Percentiles rank a stretch among this genome's conserved stretches.
phyloP scores from a whole-genome alignment of 2,888 invertebrate species.

The Melanostoma scalare region DNA sequence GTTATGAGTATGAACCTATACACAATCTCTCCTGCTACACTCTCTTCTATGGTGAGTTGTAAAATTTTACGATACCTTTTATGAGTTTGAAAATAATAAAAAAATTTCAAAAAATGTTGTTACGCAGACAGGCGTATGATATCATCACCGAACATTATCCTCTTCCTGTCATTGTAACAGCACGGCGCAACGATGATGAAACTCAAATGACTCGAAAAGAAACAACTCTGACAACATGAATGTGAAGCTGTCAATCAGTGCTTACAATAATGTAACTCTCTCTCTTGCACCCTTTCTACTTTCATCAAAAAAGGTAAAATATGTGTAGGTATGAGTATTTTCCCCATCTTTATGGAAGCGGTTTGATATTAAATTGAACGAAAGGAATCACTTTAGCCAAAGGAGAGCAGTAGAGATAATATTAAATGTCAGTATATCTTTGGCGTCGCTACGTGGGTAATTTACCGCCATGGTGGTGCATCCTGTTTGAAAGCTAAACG shows the following conservation, averaged over 20 bases:
- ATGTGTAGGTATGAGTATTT: not conserved
- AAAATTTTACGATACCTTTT: slow-evolving; percentile 66
- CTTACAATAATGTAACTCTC: slow-evolving; percentile 29
- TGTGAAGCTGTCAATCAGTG: slow-evolving; percentile 61
- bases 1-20: no score
- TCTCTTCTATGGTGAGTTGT: slow-evolving; percentile 47
- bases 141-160: slow-evolving; percentile 42
- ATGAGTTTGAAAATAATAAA: slow-evolving; percentile 50
- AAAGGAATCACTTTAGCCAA: slow-evolving; percentile 42
- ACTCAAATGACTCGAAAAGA: slow-evolving; percentile 49
- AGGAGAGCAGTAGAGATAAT: slow-evolving; percentile 25
- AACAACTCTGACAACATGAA: slow-evolving; percentile 31
- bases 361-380: slow-evolving; percentile 64
- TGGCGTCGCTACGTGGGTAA: slow-evolving; percentile 38
- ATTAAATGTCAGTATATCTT: slow-evolving; percentile 54
- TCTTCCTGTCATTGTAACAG: slow-evolving; percentile 36
- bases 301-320: no score
- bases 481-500: slow-evolving; percentile 36
- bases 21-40: no score
- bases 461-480: slow-evolving; percentile 45
- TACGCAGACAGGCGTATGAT: slow-evolving; percentile 26
- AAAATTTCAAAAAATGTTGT: slow-evolving; percentile 43
- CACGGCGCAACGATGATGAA: slow-evolving; percentile 15
- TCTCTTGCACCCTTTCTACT: not conserved
- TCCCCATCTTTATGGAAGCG: slow-evolving; percentile 59